Evolutionary conservation across 2,888 invertebrate genomes (phyloP).

Genomic region (Baccha elongata): DNA sequence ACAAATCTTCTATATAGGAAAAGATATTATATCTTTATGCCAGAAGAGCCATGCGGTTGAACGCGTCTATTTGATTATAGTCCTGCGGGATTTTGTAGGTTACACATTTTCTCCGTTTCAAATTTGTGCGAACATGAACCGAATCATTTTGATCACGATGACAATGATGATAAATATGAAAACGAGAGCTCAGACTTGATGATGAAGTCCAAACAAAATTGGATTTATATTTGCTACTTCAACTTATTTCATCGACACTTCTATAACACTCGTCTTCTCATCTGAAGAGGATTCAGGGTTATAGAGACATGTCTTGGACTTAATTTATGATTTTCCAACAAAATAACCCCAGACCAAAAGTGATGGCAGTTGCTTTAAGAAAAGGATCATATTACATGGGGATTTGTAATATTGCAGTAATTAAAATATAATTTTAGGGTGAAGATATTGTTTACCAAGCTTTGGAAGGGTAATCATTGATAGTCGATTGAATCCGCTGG

Average conservation of each 20-base stretch:
- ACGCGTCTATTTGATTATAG: slow-evolving; percentile 30
- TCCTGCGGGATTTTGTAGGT: slow-evolving; percentile 14
- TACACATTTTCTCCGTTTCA: slow-evolving; percentile 1
- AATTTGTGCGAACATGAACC: slow-evolving; percentile 31
- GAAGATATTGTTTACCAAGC: too few species aligned
- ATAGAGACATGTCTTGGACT: slow-evolving; percentile 9
- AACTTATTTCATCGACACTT: background rate
- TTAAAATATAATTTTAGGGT: background rate
- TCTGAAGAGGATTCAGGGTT: background rate
- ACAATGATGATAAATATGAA: slow-evolving; percentile 29
- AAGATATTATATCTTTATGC: slow-evolving; percentile 20
- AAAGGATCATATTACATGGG: slow-evolving; percentile 2
- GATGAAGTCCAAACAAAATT: slow-evolving; percentile 38
- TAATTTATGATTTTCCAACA: slow-evolving; percentile 1
- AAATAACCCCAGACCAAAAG: background rate
- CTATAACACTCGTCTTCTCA: background rate
- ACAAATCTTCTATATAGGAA: slow-evolving; percentile 8
- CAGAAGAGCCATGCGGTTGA: slow-evolving; percentile 19
- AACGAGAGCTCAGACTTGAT: background rate
- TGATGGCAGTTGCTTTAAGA: background rate
- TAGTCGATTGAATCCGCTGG: too few species aligned
- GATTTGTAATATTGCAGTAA: background rate
- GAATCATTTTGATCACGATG: slow-evolving; percentile 29
- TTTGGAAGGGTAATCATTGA: too few species aligned
- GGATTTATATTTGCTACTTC: slow-evolving; percentile 35